A percentile compares a stretch with the other conserved stretches of the same genome.
Conservation (phyloP, 2,113 vertebrate genomes). For the Microtus montanus region DNA sequence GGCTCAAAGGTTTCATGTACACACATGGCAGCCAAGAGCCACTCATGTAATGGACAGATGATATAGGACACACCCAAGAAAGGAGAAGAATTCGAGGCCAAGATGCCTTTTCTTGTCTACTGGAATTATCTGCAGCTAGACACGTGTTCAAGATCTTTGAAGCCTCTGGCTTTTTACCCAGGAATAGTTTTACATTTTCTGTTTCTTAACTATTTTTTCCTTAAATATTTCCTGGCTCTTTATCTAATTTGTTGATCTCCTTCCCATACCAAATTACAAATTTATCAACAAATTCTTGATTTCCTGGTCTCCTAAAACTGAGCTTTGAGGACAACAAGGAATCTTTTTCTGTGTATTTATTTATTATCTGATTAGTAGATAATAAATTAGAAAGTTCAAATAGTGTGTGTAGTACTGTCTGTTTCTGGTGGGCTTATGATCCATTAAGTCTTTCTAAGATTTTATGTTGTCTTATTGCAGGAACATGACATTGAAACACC, state of each 20-base stretch:
- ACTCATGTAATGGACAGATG: not conserved
- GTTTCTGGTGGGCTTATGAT: not conserved
- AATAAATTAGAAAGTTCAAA: conserved; percentile 12
- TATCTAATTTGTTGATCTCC: conserved; percentile 47
- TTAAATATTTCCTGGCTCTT: conserved; percentile 13
- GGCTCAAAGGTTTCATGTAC: not conserved
- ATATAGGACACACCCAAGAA: not conserved
- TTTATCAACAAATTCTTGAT: conserved; percentile 26
- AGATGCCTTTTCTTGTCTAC: not conserved
- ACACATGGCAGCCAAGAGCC: not conserved
- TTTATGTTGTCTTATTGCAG: conserved; percentile 83
- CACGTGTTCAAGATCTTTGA: not conserved
- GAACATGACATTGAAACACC: conserved; percentile 97
- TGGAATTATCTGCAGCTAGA: not conserved
- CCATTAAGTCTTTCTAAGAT: conserved; percentile 53
- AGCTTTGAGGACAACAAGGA: conserved; percentile 40
- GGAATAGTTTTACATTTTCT: conserved; percentile 23
- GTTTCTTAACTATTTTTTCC: conserved; percentile 4
- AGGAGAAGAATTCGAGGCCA: not conserved
- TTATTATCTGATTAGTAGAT: not conserved
- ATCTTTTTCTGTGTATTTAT: not conserved
- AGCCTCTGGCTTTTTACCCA: not conserved
- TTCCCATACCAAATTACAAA: not conserved
- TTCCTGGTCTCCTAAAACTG: conserved; percentile 7
- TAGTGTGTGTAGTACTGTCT: not conserved